Base-by-base conservation (phyloP, 2,888 invertebrate species). In the Tetropium fuscum region DNA sequence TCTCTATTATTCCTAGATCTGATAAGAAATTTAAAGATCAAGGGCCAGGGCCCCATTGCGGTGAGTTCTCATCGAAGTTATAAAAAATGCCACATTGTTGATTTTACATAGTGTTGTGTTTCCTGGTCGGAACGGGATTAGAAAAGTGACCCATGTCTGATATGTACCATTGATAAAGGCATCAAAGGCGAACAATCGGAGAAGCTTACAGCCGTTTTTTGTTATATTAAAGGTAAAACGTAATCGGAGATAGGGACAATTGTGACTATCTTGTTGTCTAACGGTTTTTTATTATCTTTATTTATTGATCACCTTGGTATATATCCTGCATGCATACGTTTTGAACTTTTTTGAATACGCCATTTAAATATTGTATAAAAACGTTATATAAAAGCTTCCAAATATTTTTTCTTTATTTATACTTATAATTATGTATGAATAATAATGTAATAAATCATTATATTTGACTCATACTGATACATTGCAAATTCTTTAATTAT, bases 11-110 rank as follows among this genome's bases (percentile, higher is more conserved):
- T 72, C 56, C 45, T 34, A 41, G 74, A 79, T 80, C 78, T 80
- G 80, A 80, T 80, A 80, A 79, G 76, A 72, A 74, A 74, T 72
- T 74, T 73, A 63, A 64, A 70, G 71, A 69, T 68, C 68, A 69
- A 71, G 69, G 68, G 68, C 64, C 64, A 60, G 20, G 34, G 60
- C 55, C 58, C 53, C 44, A 57, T 61, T 54, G 49, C 55, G 48
- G 60, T 34, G 40, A 8, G 40, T 51, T 40, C 51, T 40, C 51
- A 40, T 40, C 40, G 51, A 51, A 25, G 40, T 49, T 55, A 65
- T 63, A 73, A 74, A 74, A 73, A 74, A 72, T 66, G 69, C 71
- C 73, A 72, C 74, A 75, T 75, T 74, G 73, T 74, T 71, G 71
- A 71, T 72, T 71, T 71, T 65, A 63, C 64, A 67, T 59, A 59